Percentiles rank a stretch among this genome's conserved stretches.
Evolutionary conservation across 2,113 vertebrate genomes (phyloP).

Genomic region (Atherinomorus stipes): DNA sequence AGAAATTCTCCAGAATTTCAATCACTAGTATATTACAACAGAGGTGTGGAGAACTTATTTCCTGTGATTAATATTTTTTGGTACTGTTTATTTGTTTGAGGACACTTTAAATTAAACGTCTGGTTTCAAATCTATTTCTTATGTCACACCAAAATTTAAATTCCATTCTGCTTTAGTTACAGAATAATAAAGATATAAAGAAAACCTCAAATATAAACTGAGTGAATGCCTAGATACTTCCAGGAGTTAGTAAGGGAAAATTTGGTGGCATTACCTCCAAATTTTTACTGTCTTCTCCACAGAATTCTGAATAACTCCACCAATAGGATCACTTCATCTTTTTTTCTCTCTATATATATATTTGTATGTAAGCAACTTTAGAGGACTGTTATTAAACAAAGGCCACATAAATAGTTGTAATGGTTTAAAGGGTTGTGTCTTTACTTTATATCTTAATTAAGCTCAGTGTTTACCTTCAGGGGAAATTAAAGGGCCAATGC

Average conservation of each 20-base stretch:
- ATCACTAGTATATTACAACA: neutral
- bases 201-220: too few relatives aligned
- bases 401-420: neutral
- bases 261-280: too few relatives aligned
- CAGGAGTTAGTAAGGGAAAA: neutral
- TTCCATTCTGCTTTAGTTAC: neutral
- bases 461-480: too few relatives aligned
- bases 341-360: neutral
- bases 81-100: neutral
- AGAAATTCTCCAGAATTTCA: constrained; percentile 21
- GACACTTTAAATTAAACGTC: neutral
- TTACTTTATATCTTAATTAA: too few relatives aligned
- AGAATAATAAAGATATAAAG: too few relatives aligned
- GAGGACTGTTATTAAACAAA: neutral
- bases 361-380: neutral
- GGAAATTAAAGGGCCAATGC: too few relatives aligned
- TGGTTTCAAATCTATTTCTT: neutral
- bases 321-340: neutral
- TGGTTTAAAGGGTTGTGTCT: too few relatives aligned
- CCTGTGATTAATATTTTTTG: neutral
- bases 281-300: neutral
- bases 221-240: too few relatives aligned
- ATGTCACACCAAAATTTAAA: neutral
- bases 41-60: neutral
- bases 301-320: neutral